Base-by-base conservation (phyloP, 2,797 vertebrate genomes). In the Sebastes ruberrimus region DNA sequence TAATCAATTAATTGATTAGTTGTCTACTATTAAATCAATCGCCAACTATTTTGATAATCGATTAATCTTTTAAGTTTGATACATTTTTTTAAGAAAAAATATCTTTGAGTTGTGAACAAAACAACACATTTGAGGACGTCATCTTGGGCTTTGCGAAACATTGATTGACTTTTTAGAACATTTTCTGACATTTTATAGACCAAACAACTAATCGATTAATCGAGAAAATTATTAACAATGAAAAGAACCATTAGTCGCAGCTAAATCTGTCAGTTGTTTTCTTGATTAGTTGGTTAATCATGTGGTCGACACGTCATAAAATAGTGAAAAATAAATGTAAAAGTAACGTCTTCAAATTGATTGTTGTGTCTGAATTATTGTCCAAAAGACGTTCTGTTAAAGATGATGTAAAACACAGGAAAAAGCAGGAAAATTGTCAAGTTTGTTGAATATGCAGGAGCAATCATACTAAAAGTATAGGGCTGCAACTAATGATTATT, bases 101-200 rank as follows among this genome's bases (percentile, higher is more conserved):
- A 46, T 18, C 0, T 46, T 46, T 46, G 42, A 46, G 42, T 46
- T 7, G 42, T 7, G 6, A 0, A 46, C 42, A 46, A 46, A 46
- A 46, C 42, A 46, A 49, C 0, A 49, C 18, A 49, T 49, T 49
- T 49, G 46, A 2, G 46, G 46, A 49, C 18, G 7, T 49, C 16
- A 49, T 49, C 16, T 49, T 49, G 46, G 46, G 46, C 46, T 49
- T 49, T 49, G 46, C 3, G 46, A 20, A 49, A 49, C 42, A 46
- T 1, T 7, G 16, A 18, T 18, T 1, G 16, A 42, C 14, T 1
- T 42, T 42, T 42, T 16, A 0, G 0, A 42, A 0, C 14, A 42
- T 16, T 42, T 42, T 42, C 42, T 46, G 42, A 3, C 16, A 46
- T 18, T 46, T 46, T 46, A 18, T 46, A 46, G 42, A 46, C 42